Evolutionary conservation across 2,888 invertebrate genomes (phyloP).

Genomic region (Sinohyriopsis cumingii): DNA sequence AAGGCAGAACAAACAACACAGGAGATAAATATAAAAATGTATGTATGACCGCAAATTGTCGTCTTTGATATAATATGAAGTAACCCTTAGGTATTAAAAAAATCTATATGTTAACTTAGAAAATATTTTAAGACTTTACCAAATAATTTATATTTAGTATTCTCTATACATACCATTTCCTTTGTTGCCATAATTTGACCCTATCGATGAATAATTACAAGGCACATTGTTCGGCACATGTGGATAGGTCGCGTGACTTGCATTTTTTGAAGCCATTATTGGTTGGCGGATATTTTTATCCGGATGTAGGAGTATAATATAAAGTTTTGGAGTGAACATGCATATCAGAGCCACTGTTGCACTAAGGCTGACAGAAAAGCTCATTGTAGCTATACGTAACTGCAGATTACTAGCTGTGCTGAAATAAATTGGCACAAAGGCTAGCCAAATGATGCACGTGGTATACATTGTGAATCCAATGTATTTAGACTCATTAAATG

Average conservation of each 20-base stretch:
- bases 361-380: conserved; percentile 93
- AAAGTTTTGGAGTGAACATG: conserved; percentile 93
- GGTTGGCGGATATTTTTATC: conserved; percentile 89
- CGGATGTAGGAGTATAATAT: conserved; percentile 90
- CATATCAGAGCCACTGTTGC: conserved; percentile 95
- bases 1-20: too few relatives aligned
- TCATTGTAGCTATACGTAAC: conserved; percentile 94
- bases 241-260: conserved; percentile 8
- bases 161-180: neutral
- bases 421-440: conserved; percentile 78
- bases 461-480: conserved; percentile 87
- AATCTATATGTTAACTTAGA: too few relatives aligned
- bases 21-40: too few relatives aligned
- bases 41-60: too few relatives aligned
- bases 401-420: conserved; percentile 77
- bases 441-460: conserved; percentile 81
- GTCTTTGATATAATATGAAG: too few relatives aligned
- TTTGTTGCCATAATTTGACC: neutral
- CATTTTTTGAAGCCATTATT: conserved; percentile 65
- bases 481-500: conserved; percentile 73
- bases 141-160: neutral
- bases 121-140: too few relatives aligned
- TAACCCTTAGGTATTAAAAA: too few relatives aligned
- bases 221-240: conserved; percentile 3
- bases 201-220: conserved; percentile 16